phyloP scores from a whole-genome alignment of 2,888 invertebrate genomes.

The Coelopa pilipes region DNA sequence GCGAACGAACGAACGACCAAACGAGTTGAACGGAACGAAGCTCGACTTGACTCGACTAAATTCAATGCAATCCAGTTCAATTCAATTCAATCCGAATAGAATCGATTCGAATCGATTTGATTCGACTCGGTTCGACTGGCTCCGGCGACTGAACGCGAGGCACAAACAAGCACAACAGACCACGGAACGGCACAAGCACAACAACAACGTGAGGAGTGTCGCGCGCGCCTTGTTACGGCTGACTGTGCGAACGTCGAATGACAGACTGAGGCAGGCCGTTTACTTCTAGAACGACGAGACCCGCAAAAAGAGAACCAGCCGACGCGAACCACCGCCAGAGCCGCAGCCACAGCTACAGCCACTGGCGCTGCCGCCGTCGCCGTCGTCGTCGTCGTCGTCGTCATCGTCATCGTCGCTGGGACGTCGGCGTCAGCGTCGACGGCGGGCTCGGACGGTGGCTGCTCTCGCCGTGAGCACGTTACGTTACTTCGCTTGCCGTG shows the following conservation, averaged over 20 bases:
- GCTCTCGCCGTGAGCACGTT: background rate
- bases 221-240: conserved; percentile 50
- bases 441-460: background rate
- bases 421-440: background rate
- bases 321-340: background rate
- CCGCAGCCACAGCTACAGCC: background rate
- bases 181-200: conserved; percentile 1
- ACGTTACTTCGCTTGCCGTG: background rate
- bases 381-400: background rate
- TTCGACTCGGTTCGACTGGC: conserved; percentile 7
- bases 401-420: background rate
- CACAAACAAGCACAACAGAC: background rate
- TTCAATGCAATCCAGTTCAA: too few relatives aligned
- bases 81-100: background rate
- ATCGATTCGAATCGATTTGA: background rate
- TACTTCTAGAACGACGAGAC: conserved; percentile 57
- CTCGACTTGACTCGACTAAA: too few relatives aligned
- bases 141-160: conserved; percentile 2
- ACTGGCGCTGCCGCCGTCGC: background rate
- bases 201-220: conserved; percentile 27
- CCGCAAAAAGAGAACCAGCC: conserved; percentile 20
- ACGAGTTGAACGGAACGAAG: background rate
- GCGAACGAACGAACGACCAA: conserved; percentile 1
- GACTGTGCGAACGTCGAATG: conserved; percentile 63
- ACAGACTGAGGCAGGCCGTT: conserved; percentile 66